These are phyloP conservation scores for Phrynocephalus vlangalii DNA, from an alignment of 2,797 vertebrate species.

Conservation along the genomic window DNA sequence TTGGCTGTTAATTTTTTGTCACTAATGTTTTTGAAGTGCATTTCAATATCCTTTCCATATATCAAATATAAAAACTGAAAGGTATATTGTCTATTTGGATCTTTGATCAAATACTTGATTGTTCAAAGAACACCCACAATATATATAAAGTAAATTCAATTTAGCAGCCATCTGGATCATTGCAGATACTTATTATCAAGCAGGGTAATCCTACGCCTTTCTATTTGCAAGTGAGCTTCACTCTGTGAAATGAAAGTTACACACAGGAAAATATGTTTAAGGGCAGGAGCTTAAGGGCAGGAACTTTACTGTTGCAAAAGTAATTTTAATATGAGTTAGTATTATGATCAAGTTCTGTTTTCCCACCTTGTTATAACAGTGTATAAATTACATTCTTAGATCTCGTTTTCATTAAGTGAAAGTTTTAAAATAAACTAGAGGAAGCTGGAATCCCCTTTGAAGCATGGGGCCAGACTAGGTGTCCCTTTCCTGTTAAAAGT, in stretches of 20 bases:
- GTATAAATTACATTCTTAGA: too few relatives aligned
- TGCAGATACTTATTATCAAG: slow-evolving; percentile 23
- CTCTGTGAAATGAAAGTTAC: too few relatives aligned
- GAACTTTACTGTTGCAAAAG: slow-evolving; percentile 47
- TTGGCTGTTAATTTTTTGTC: slow-evolving; percentile 59
- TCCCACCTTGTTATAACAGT: too few relatives aligned
- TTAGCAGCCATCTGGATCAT: slow-evolving; percentile 45
- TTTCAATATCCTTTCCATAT: slow-evolving; percentile 46
- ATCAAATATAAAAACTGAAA: slow-evolving; percentile 56
- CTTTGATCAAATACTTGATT: slow-evolving; percentile 63
- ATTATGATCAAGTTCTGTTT: too few relatives aligned
- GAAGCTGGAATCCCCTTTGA: too few relatives aligned
- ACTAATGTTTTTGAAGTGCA: slow-evolving; percentile 58
- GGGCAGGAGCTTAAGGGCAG: not conserved
- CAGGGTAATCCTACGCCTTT: not conserved
- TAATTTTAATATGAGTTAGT: slow-evolving; percentile 28
- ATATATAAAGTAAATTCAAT: slow-evolving; percentile 44
- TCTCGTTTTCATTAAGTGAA: too few relatives aligned
- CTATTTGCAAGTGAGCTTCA: not conserved
- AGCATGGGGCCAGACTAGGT: too few relatives aligned
- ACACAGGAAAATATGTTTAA: not conserved
- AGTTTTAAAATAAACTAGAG: too few relatives aligned
- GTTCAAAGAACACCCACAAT: slow-evolving; percentile 46
- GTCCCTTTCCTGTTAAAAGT: too few relatives aligned
- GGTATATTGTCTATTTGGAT: slow-evolving; percentile 45